Evolutionary conservation across 2,888 invertebrate genomes (phyloP).

Genomic region (Chromoteleia sp.): DNA sequence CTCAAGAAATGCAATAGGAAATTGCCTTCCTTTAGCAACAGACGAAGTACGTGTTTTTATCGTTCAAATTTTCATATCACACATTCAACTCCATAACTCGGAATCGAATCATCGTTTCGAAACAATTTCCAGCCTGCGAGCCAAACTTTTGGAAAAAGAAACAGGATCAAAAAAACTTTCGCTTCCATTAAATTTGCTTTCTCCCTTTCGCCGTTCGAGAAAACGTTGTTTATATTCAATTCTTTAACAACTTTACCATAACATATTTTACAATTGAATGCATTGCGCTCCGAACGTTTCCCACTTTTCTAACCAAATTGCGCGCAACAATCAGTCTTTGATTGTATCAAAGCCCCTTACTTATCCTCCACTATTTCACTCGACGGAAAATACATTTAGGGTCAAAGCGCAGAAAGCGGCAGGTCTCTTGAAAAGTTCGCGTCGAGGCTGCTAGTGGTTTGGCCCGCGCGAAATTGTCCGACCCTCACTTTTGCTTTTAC

Average conservation of each 20-base stretch:
- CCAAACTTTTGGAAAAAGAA: background rate
- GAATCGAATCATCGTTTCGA: background rate
- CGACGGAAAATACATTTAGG: constrained; percentile 67
- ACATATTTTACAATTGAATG: constrained; percentile 47
- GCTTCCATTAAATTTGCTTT: constrained; percentile 21
- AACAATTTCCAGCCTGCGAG: background rate
- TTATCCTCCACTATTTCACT: constrained; percentile 52
- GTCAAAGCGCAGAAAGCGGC: constrained; percentile 65
- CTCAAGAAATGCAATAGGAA: no score
- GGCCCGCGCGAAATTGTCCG: constrained; percentile 62
- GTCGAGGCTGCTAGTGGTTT: constrained; percentile 67
- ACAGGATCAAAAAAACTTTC: constrained; percentile 10
- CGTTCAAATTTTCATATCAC: no score
- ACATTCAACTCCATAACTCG: no score
- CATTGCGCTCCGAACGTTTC: constrained; percentile 32
- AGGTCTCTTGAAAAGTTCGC: constrained; percentile 63
- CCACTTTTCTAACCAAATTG: constrained; percentile 59
- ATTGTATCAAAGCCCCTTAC: constrained; percentile 67
- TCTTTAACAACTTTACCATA: constrained; percentile 32
- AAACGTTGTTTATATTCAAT: constrained; percentile 48
- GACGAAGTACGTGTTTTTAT: no score
- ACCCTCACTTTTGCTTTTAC: constrained; percentile 65
- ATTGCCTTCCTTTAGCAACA: no score
- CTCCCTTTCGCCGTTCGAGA: constrained; percentile 7
- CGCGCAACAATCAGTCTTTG: constrained; percentile 58